Conservation (phyloP, 2,113 vertebrate genomes). For the Protobothrops flavoviridis region DNA sequence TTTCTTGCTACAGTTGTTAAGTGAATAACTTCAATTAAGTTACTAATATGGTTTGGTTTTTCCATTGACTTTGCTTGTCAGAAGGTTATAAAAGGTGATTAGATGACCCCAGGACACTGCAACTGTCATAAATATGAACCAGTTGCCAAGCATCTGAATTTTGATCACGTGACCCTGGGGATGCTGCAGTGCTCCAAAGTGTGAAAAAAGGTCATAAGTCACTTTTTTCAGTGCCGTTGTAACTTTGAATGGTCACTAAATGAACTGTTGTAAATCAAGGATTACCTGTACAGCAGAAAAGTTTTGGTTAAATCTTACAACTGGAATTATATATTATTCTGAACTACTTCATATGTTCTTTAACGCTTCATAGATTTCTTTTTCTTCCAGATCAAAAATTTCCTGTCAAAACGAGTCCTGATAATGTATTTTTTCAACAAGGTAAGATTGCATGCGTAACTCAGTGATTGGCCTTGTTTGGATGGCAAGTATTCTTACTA, state of each 20-base stretch:
- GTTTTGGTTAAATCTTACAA: neutral
- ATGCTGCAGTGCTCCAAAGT: neutral
- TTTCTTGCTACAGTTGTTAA: neutral
- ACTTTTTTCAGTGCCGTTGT: neutral
- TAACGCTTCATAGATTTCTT: neutral
- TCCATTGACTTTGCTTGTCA: neutral
- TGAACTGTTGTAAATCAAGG: neutral
- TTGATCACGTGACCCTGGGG: neutral
- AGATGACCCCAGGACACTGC: neutral
- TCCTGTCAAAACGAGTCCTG: slow-evolving; percentile 87
- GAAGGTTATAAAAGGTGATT: neutral
- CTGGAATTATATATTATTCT: neutral
- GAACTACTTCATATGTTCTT: neutral
- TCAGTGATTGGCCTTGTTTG: neutral
- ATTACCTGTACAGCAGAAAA: neutral
- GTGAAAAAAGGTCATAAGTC: neutral
- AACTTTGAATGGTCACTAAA: neutral
- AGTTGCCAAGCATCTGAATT: neutral
- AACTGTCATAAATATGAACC: neutral
- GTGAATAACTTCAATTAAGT: neutral
- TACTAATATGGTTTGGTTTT: neutral
- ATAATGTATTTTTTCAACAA: slow-evolving; percentile 97
- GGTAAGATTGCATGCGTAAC: slow-evolving; percentile 73
- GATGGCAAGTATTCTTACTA: neutral
- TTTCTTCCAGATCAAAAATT: slow-evolving; percentile 84